These are phyloP conservation scores for Habroteleia sp. DNA, from an alignment of 2,888 invertebrate genomes.

Conservation along the genomic window DNA sequence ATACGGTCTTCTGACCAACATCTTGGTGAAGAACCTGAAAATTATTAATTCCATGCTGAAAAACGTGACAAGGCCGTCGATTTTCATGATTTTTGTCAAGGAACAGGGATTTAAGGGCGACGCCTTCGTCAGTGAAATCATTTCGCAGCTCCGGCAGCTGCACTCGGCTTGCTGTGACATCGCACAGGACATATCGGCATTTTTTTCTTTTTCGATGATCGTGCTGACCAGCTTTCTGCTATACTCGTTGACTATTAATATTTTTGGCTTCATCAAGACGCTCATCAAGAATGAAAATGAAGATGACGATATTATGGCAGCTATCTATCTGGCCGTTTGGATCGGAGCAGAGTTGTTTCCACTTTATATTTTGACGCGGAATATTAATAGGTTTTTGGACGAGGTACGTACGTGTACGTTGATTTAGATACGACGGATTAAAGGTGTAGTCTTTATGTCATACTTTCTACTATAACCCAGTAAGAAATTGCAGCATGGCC, in stretches of 20 bases:
- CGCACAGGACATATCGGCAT: conserved; percentile 7
- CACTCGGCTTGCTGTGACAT: conserved; percentile 13
- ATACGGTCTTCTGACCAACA: conserved; percentile 16
- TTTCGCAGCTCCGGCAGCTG: conserved; percentile 14
- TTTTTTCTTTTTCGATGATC: conserved; percentile 13
- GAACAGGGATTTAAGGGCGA: background rate
- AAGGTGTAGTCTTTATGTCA: no score
- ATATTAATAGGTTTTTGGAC: conserved; percentile 6
- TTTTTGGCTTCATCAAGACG: background rate
- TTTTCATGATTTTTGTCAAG: background rate
- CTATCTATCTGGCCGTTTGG: conserved; percentile 2
- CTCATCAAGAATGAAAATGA: no score
- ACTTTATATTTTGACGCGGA: conserved; percentile 21
- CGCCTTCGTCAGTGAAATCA: conserved; percentile 7
- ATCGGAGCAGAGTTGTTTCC: conserved; percentile 10
- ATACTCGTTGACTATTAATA: conserved; percentile 8
- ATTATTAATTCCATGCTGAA: conserved; percentile 18
- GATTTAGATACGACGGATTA: no score
- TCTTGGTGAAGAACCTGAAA: conserved; percentile 3
- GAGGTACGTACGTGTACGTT: no score
- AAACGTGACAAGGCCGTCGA: background rate
- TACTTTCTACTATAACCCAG: no score
- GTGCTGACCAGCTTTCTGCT: conserved; percentile 1
- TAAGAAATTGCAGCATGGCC: no score
- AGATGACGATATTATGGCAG: background rate